A percentile compares a stretch with the other conserved stretches of the same genome.
These are phyloP conservation scores for Silurus glanis DNA, from an alignment of 2,113 vertebrate species.

Conservation along the genomic window DNA sequence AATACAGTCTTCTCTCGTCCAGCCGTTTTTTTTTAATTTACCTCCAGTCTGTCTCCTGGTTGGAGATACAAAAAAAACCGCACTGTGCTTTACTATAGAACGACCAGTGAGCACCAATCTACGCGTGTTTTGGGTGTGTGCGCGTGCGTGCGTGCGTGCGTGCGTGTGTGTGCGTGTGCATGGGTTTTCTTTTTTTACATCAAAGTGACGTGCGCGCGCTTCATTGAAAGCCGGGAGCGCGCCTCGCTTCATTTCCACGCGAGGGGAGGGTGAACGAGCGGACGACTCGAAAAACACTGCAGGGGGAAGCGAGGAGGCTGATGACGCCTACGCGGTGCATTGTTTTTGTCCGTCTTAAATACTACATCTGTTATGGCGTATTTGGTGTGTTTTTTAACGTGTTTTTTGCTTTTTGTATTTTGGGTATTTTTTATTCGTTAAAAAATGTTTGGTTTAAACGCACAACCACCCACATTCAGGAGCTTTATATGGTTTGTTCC, in stretches of 20 bases:
- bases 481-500: neutral
- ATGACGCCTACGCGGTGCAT: neutral
- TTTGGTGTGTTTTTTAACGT: neutral
- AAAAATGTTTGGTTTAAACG: neutral
- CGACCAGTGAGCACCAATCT: too few relatives aligned
- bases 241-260: neutral
- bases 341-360: neutral
- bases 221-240: conserved; percentile 23
- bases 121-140: neutral
- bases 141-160: too few relatives aligned
- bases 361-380: neutral
- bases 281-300: conserved; percentile 8
- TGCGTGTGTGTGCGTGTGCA: neutral
- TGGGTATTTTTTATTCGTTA: neutral
- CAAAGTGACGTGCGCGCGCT: conserved; percentile 22
- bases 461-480: neutral
- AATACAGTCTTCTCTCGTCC: neutral
- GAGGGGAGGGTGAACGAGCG: neutral
- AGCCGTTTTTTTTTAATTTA: neutral
- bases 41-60: neutral
- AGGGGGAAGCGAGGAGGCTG: neutral
- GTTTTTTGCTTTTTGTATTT: neutral
- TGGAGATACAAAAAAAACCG: neutral
- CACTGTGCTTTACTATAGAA: too few relatives aligned
- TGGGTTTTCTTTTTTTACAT: too few relatives aligned